Conservation (phyloP, 2,113 vertebrate genomes). For the Phrynocephalus versicolor region DNA sequence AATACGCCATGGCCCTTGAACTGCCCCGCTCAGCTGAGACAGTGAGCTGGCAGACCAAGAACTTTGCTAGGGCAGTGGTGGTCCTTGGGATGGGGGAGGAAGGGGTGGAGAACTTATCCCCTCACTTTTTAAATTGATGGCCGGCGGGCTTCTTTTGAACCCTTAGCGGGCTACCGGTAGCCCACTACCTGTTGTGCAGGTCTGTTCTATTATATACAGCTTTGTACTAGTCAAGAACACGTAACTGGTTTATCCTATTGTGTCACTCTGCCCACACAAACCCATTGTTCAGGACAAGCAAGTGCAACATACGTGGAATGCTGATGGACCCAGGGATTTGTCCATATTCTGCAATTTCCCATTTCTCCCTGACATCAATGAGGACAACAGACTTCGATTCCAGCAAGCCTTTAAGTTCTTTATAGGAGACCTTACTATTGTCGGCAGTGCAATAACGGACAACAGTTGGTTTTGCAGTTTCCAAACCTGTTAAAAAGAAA, state of each 20-base stretch:
- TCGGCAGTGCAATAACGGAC: slow-evolving; percentile 68
- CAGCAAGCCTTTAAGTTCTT: slow-evolving; percentile 84
- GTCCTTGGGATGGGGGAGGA: too few relatives aligned
- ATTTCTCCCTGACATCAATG: slow-evolving; percentile 91
- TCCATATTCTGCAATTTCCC: slow-evolving; percentile 86
- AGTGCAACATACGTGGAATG: slow-evolving; percentile 84
- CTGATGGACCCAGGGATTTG: slow-evolving; percentile 86
- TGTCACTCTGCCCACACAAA: too few relatives aligned
- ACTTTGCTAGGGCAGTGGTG: too few relatives aligned
- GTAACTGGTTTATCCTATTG: not conserved
- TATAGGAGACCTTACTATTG: slow-evolving; percentile 75
- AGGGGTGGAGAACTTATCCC: too few relatives aligned
- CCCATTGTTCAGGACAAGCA: not conserved
- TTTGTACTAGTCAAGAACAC: not conserved
- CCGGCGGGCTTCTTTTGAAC: too few relatives aligned
- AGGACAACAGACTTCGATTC: slow-evolving; percentile 69
- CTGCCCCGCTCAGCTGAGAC: too few relatives aligned
- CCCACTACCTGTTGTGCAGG: too few relatives aligned
- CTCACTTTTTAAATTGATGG: too few relatives aligned
- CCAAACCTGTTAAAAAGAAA: slow-evolving; percentile 48
- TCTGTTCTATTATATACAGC: not conserved
- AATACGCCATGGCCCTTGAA: too few relatives aligned
- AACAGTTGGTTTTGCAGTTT: slow-evolving; percentile 26
- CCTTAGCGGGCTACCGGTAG: too few relatives aligned
- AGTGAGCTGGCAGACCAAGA: too few relatives aligned